A percentile compares a stretch with the other conserved stretches of the same genome.
These are phyloP conservation scores for Dermochelys coriacea DNA, from an alignment of 2,797 vertebrate genomes.

Conservation along the genomic window DNA sequence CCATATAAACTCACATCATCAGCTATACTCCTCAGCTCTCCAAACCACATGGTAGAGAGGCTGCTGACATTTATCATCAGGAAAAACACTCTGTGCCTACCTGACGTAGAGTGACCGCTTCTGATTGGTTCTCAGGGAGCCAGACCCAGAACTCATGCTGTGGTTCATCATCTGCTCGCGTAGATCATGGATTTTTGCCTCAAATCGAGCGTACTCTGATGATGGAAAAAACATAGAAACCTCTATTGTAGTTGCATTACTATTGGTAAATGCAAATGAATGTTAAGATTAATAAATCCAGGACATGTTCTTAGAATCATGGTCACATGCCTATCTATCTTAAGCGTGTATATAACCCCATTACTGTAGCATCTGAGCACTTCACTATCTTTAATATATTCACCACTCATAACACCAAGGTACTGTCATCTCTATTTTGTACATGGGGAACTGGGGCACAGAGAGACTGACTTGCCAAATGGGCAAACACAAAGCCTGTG, in stretches of 20 bases:
- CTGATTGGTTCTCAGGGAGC: slow-evolving; percentile 96
- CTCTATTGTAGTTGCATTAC: slow-evolving; percentile 45
- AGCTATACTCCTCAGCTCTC: neutral
- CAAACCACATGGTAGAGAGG: neutral
- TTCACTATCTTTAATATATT: neutral
- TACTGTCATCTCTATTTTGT: neutral
- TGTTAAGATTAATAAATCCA: slow-evolving; percentile 6
- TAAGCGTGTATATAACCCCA: slow-evolving; percentile 2
- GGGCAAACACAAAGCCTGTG: neutral
- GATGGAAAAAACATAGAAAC: slow-evolving; percentile 48
- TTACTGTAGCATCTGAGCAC: neutral
- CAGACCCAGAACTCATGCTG: slow-evolving; percentile 98
- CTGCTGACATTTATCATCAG: neutral
- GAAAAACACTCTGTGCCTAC: slow-evolving; percentile 77
- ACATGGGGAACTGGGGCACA: neutral
- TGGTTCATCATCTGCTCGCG: slow-evolving; percentile 99
- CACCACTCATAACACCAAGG: neutral
- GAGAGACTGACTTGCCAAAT: neutral
- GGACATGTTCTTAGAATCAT: slow-evolving; percentile 28
- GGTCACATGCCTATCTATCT: neutral
- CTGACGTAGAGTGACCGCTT: slow-evolving; percentile 98
- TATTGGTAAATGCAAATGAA: slow-evolving; percentile 36
- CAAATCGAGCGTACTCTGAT: slow-evolving; percentile 95
- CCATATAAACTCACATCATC: neutral
- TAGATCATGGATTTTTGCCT: slow-evolving; percentile 99